A percentile compares a stretch with the other conserved stretches of the same genome.
Conservation (phyloP, 2,113 vertebrate genomes). For the Ibidorhyncha struthersii region DNA sequence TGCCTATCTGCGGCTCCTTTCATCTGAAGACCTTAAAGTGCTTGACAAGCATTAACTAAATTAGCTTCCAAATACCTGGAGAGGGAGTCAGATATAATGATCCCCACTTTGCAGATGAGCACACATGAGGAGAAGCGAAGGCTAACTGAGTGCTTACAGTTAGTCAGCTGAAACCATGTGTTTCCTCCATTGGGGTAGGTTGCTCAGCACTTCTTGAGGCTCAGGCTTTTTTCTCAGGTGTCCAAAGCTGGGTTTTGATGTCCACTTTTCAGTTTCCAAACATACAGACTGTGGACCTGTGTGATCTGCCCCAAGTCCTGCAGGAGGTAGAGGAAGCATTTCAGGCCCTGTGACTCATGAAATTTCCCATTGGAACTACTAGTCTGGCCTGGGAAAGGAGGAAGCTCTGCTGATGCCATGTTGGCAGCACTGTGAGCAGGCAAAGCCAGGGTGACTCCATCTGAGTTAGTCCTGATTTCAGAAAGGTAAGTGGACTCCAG, state of each 20-base stretch:
- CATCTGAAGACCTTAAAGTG: slow-evolving; percentile 56
- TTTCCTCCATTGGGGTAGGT: neutral
- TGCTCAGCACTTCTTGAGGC: slow-evolving; percentile 25
- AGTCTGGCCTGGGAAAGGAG: neutral
- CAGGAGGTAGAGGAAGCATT: neutral
- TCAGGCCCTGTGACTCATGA: neutral
- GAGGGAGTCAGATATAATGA: slow-evolving; percentile 57
- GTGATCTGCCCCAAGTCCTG: neutral
- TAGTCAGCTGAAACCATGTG: slow-evolving; percentile 43
- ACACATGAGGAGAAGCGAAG: neutral
- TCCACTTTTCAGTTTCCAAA: neutral
- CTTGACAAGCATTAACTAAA: slow-evolving; percentile 61
- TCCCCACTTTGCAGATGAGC: slow-evolving; percentile 32
- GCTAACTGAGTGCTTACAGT: slow-evolving; percentile 47
- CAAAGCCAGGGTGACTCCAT: neutral
- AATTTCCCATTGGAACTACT: neutral
- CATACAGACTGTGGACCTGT: neutral
- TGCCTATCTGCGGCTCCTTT: slow-evolving; percentile 63
- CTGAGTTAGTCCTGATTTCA: neutral
- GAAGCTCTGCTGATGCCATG: neutral
- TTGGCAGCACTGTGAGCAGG: neutral
- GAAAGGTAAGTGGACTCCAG: fast-evolving
- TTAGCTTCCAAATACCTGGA: slow-evolving; percentile 47
- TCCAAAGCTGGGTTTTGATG: neutral
- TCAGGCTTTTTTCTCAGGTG: neutral